Percentiles rank a stretch among this genome's conserved stretches.
Evolutionary conservation across 2,113 vertebrate species (phyloP).

Genomic region (Corythornis cristatus): DNA sequence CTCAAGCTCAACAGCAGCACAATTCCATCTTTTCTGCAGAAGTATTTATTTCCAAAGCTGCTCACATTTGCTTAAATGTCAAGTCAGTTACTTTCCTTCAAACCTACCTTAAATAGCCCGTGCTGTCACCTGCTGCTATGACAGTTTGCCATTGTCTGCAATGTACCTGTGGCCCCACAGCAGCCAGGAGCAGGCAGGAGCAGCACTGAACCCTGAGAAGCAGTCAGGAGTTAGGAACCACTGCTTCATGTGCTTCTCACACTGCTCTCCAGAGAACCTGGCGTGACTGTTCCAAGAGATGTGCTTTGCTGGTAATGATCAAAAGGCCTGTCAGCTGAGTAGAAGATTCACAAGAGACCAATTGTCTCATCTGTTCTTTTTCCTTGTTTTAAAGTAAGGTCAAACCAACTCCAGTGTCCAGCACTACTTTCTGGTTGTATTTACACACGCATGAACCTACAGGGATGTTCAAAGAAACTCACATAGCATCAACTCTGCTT

Average conservation of each 20-base stretch:
- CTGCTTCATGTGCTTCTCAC: not conserved
- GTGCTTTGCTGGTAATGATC: not conserved
- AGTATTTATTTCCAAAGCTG: not conserved
- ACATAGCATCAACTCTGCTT: not conserved
- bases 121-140: not conserved
- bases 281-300: not conserved
- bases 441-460: not conserved
- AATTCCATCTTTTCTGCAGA: not conserved
- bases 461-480: not conserved
- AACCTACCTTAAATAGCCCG: not conserved
- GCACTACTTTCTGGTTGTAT: not conserved
- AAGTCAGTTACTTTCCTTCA: not conserved
- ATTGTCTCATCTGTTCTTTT: not conserved
- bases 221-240: not conserved
- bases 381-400: not conserved
- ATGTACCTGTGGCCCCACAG: not conserved
- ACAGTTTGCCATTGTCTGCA: not conserved
- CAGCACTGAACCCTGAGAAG: not conserved
- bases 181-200: not conserved
- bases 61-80: not conserved
- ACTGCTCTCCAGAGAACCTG: not conserved
- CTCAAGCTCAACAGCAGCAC: not conserved
- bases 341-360: not conserved
- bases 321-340: not conserved
- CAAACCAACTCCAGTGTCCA: not conserved